These are phyloP conservation scores for Microplitis mediator DNA, from an alignment of 1,140 invertebrate genomes.

Conservation along the genomic window DNA sequence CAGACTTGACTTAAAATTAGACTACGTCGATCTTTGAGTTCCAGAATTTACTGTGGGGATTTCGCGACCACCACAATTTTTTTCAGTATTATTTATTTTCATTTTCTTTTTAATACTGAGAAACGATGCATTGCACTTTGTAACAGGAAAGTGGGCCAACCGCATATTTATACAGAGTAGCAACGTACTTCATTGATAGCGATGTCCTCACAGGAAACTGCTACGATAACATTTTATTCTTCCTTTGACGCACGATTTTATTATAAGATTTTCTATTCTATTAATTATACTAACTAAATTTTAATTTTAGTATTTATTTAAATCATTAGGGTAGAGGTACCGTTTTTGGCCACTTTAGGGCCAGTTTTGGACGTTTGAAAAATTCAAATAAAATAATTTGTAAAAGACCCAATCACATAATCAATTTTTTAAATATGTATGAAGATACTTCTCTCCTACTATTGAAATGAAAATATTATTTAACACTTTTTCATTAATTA, in stretches of 20 bases:
- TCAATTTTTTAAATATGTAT: too few species aligned
- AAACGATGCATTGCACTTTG: not conserved
- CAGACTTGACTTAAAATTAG: constrained; percentile 55
- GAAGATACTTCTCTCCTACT: too few species aligned
- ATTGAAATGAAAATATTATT: too few species aligned
- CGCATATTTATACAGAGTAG: not conserved
- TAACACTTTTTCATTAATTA: too few species aligned
- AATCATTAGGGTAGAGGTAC: too few species aligned
- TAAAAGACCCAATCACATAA: too few species aligned
- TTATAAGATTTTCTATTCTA: not conserved
- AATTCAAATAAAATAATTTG: too few species aligned
- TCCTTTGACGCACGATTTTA: constrained; percentile 9
- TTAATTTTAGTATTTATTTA: not conserved
- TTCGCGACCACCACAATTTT: not conserved
- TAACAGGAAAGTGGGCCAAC: constrained; percentile 13
- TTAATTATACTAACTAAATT: not conserved
- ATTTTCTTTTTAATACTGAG: not conserved
- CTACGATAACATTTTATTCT: not conserved
- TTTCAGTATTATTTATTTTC: not conserved
- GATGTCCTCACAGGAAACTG: constrained; percentile 20
- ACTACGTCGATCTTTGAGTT: constrained; percentile 26
- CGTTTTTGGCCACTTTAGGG: too few species aligned
- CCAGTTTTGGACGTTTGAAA: too few species aligned
- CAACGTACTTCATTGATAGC: constrained; percentile 7
- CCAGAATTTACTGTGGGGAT: constrained; percentile 15